A percentile compares a stretch with the other conserved stretches of the same genome.
These are phyloP conservation scores for Drosophila incognita DNA, from an alignment of 2,888 invertebrate genomes.

Conservation along the genomic window DNA sequence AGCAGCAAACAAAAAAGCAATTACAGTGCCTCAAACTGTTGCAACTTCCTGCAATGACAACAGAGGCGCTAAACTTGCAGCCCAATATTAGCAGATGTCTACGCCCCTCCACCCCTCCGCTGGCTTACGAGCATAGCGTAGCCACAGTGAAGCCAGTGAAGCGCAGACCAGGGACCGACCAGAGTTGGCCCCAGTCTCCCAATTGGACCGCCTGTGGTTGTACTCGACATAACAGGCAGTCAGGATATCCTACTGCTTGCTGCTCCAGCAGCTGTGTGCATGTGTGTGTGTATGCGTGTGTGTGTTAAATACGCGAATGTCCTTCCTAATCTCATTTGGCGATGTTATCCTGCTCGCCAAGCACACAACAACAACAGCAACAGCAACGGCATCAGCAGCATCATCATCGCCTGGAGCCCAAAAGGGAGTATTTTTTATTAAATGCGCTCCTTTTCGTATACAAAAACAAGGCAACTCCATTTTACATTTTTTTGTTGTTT, in stretches of 20 bases:
- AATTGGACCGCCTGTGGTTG: conserved; percentile 58
- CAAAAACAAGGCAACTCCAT: conserved; percentile 63
- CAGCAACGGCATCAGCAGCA: conserved; percentile 3
- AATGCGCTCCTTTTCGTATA: conserved; percentile 4
- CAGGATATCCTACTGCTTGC: conserved; percentile 73
- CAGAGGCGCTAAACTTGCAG: conserved; percentile 70
- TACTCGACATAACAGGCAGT: conserved; percentile 72
- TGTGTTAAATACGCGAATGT: conserved; percentile 80
- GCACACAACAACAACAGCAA: conserved; percentile 53
- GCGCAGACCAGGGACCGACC: conserved; percentile 27
- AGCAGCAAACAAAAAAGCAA: conserved; percentile 81
- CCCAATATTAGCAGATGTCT: conserved; percentile 62
- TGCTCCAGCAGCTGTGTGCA: conserved; percentile 29
- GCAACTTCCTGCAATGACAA: conserved; percentile 74
- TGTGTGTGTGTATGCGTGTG: conserved; percentile 29
- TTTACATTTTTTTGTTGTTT: conserved; percentile 53
- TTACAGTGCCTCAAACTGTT: conserved; percentile 82
- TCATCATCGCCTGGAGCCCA: conserved; percentile 31
- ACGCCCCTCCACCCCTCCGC: background rate
- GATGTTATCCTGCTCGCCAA: conserved; percentile 70
- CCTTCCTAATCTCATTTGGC: conserved; percentile 83
- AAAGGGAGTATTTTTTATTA: conserved; percentile 49
- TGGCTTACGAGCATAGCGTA: conserved; percentile 6
- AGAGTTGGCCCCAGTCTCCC: conserved; percentile 8
- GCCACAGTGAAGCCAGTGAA: conserved; percentile 39